phyloP scores from a whole-genome alignment of 2,113 vertebrate genomes.

The Petromus typicus region DNA sequence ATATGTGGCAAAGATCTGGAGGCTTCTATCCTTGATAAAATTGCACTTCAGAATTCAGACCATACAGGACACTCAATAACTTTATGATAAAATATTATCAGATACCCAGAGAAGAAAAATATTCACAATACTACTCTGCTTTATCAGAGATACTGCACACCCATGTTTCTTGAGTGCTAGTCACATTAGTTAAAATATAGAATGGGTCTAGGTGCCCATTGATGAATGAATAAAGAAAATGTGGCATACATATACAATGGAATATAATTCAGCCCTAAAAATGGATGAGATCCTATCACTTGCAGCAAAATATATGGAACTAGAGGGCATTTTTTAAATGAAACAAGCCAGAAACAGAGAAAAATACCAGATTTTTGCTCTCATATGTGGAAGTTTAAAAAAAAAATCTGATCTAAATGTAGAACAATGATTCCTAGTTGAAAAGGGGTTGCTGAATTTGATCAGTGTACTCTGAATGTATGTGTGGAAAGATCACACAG shows the following conservation, averaged over 20 bases:
- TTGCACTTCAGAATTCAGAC: slow-evolving; percentile 43
- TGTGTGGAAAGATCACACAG: neutral
- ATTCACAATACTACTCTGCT: neutral
- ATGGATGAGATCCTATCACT: neutral
- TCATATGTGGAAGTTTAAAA: neutral
- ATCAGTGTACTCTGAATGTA: neutral
- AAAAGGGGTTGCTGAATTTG: neutral
- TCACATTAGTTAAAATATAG: neutral
- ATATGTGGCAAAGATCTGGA: slow-evolving; percentile 2
- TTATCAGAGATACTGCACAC: neutral
- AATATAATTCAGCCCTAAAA: neutral
- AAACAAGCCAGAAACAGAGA: neutral
- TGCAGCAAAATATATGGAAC: neutral
- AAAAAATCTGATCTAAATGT: neutral
- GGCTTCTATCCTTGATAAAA: neutral
- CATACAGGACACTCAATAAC: neutral
- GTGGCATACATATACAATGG: neutral
- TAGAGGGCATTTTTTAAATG: neutral
- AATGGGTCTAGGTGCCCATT: neutral
- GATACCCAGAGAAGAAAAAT: neutral
- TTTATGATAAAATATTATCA: slow-evolving; percentile 41
- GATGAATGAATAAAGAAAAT: neutral
- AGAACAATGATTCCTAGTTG: neutral
- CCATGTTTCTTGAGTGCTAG: neutral
- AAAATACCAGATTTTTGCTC: neutral